These are phyloP conservation scores for Plotosus lineatus DNA, from an alignment of 2,113 vertebrate genomes.

Conservation along the genomic window DNA sequence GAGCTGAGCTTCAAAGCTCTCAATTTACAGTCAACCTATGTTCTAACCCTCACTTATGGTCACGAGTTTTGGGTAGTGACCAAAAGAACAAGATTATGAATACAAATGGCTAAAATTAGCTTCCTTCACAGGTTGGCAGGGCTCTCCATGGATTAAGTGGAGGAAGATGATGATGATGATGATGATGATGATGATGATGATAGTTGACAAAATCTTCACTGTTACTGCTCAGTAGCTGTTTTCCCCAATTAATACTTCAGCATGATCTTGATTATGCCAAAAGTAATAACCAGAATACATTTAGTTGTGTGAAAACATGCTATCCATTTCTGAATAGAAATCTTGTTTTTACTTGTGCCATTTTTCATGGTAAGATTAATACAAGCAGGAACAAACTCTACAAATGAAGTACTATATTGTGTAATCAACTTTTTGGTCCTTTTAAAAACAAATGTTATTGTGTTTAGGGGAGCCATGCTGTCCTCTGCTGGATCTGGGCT, in stretches of 20 bases:
- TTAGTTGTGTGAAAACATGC: neutral
- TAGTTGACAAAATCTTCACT: neutral
- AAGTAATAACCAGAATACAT: neutral
- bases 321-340: neutral
- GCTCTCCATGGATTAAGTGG: too few relatives aligned
- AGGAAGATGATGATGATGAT: too few relatives aligned
- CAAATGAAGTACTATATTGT: neutral
- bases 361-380: neutral
- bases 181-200: too few relatives aligned
- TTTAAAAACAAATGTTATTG: neutral
- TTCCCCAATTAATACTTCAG: slow-evolving; percentile 30
- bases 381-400: neutral
- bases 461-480: slow-evolving; percentile 8
- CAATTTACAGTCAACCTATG: too few relatives aligned
- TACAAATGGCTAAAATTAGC: too few relatives aligned
- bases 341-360: neutral
- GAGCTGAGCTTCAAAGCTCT: too few relatives aligned
- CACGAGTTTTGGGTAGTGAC: too few relatives aligned
- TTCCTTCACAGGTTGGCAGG: too few relatives aligned
- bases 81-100: too few relatives aligned
- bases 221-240: slow-evolving; percentile 6
- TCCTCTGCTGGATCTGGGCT: slow-evolving; percentile 4
- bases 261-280: neutral
- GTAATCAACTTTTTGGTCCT: neutral
- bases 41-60: too few relatives aligned